phyloP scores from a whole-genome alignment of 1,140 invertebrate species.

The Formica exsecta region DNA sequence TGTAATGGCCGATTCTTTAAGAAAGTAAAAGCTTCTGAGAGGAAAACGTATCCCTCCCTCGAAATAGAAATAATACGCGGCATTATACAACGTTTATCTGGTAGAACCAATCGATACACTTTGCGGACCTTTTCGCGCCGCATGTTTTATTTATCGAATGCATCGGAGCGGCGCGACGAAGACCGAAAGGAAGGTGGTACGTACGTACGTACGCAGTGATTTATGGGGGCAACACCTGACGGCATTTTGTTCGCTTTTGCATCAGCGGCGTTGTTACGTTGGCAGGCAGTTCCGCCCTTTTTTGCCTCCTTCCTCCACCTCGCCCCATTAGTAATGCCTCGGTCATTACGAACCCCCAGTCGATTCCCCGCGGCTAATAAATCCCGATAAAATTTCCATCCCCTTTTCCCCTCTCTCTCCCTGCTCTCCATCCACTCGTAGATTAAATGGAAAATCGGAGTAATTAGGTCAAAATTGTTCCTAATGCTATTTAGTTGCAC shows the following conservation, averaged over 20 bases:
- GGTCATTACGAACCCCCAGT: slow-evolving; percentile 81
- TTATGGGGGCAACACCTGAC: slow-evolving; percentile 83
- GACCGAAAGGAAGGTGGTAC: slow-evolving; percentile 68
- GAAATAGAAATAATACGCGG: slow-evolving; percentile 32
- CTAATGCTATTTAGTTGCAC: slow-evolving; percentile 19
- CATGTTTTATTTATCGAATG: slow-evolving; percentile 76
- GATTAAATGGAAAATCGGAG: slow-evolving; percentile 24
- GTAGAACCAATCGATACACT: slow-evolving; percentile 60
- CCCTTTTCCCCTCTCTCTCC: neutral
- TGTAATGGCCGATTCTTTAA: neutral
- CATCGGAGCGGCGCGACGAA: slow-evolving; percentile 72
- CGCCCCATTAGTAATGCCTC: slow-evolving; percentile 81
- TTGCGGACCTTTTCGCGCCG: slow-evolving; percentile 40
- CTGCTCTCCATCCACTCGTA: neutral
- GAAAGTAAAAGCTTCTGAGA: neutral
- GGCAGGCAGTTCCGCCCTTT: slow-evolving; percentile 79
- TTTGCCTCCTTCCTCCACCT: slow-evolving; percentile 66
- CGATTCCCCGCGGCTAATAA: slow-evolving; percentile 83
- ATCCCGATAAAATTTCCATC: slow-evolving; percentile 81
- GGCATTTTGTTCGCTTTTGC: slow-evolving; percentile 82
- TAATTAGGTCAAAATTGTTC: slow-evolving; percentile 41
- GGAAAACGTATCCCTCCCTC: neutral
- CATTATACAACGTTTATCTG: slow-evolving; percentile 60
- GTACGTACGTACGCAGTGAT: slow-evolving; percentile 76
- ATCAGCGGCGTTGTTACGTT: slow-evolving; percentile 77